Base-by-base conservation (phyloP, 2,888 invertebrate genomes). In the Hypsopygia costalis region DNA sequence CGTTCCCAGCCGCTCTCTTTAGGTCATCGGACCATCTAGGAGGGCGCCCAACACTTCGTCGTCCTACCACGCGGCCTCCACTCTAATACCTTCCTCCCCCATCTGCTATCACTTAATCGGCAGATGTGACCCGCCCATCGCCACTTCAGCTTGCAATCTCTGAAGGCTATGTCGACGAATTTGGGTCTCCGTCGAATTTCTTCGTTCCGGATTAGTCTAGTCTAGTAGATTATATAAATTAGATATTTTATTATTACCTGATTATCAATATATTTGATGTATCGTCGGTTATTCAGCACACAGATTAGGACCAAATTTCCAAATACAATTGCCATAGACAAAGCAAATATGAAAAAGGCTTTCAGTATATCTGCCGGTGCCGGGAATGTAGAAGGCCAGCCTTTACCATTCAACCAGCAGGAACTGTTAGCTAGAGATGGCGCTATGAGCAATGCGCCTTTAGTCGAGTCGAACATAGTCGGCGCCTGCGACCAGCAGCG, bases 211-310 rank as follows among this genome's bases (percentile, higher is more conserved):
- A n/a, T n/a, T n/a, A n/a, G n/a, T n/a, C n/a, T n/a, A n/a, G n/a
- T n/a, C n/a, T n/a, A n/a, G n/a, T n/a, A n/a, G n/a, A n/a, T n/a
- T n/a, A n/a, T n/a, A n/a, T n/a, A n/a, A n/a, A n/a, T n/a, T n/a
- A 16, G 27, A 12, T 7, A 25, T 11, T 6, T 10, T 7, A 3
- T 27, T 59, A 74, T 79, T 77, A 95, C 96, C 94, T 96, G 96
- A 59, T 95, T 94, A 70, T 95, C 95, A 59, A 96, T 95, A 69
- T 95, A 95, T 67, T 95, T 94, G 62, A 94, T 92, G 74, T 95
- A 95, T 48, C 94, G 90, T 37, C 95, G 90, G 76, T 94, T 95
- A 79, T 96, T 96, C 63, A 96, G 92, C 35, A 96, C 95, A 58
- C 95, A 92, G 53, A 96, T 95, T 20, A 96, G 91, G 46, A 95